A percentile compares a stretch with the other conserved stretches of the same genome.
Evolutionary conservation across 2,888 invertebrate species (phyloP).

Genomic region (Zootermopsis nevadensis): DNA sequence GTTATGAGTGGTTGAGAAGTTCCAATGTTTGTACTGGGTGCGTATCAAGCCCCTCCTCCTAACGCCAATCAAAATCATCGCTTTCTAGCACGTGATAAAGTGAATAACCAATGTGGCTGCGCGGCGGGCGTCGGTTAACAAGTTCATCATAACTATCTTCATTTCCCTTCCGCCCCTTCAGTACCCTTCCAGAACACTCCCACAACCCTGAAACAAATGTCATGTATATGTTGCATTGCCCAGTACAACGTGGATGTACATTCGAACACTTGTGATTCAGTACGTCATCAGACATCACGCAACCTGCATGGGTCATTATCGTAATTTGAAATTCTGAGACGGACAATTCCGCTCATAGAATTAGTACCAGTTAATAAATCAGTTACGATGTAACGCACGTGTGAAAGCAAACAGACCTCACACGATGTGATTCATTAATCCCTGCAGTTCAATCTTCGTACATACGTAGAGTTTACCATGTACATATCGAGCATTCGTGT

Average conservation of each 20-base stretch:
- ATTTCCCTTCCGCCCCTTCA: conserved; percentile 29
- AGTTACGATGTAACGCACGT: not conserved
- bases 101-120: conserved; percentile 14
- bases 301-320: not conserved
- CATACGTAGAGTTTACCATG: too few species aligned
- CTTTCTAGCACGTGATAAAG: conserved; percentile 20
- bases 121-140: conserved; percentile 35
- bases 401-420: not conserved
- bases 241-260: conserved; percentile 38
- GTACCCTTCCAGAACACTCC: not conserved
- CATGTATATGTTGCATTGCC: conserved; percentile 36
- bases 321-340: not conserved
- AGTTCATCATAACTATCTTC: conserved; percentile 42
- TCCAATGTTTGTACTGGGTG: conserved; percentile 42
- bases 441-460: too few species aligned
- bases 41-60: conserved; percentile 21
- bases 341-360: not conserved
- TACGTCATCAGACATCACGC: conserved; percentile 15
- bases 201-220: conserved; percentile 39
- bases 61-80: conserved; percentile 22
- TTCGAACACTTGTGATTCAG: conserved; percentile 20
- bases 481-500: too few species aligned
- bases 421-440: too few species aligned
- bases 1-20: conserved; percentile 41
- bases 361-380: not conserved